Conservation (phyloP, 2,113 vertebrate species). For the Pogonocichla stellata region DNA sequence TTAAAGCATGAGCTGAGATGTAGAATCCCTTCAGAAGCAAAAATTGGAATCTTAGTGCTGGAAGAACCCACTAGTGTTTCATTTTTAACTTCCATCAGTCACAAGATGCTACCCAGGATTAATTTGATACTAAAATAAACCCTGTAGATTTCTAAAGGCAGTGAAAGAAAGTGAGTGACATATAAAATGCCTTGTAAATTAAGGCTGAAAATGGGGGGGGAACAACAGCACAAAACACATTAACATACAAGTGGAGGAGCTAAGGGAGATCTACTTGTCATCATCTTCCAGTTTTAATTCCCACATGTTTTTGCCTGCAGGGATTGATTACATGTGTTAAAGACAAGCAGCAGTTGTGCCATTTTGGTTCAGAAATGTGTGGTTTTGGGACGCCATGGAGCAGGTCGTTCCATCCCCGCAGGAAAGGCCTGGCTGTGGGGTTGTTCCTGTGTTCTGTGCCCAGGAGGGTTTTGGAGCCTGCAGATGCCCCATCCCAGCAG, state of each 20-base stretch:
- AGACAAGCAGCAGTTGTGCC: neutral
- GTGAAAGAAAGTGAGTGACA: neutral
- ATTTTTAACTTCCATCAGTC: neutral
- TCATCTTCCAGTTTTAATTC: neutral
- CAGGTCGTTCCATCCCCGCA: neutral
- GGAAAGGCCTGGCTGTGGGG: neutral
- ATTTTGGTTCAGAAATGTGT: neutral
- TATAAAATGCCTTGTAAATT: neutral
- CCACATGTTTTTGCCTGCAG: neutral
- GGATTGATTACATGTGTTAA: rapidly evolving
- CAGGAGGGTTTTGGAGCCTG: neutral
- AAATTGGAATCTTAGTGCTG: neutral
- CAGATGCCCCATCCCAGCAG: neutral
- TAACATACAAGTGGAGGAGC: neutral
- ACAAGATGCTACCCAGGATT: neutral
- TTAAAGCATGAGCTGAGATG: neutral
- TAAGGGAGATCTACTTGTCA: neutral
- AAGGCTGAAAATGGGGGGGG: neutral
- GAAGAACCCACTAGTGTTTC: neutral
- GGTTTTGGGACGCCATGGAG: rapidly evolving
- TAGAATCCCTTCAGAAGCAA: neutral
- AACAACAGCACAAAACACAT: neutral
- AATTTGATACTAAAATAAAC: neutral
- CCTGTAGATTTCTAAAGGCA: neutral
- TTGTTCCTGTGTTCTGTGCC: neutral